A percentile compares a stretch with the other conserved stretches of the same genome.
These are phyloP conservation scores for Atrichornis clamosus DNA, from an alignment of 2,113 vertebrate species.

Conservation along the genomic window DNA sequence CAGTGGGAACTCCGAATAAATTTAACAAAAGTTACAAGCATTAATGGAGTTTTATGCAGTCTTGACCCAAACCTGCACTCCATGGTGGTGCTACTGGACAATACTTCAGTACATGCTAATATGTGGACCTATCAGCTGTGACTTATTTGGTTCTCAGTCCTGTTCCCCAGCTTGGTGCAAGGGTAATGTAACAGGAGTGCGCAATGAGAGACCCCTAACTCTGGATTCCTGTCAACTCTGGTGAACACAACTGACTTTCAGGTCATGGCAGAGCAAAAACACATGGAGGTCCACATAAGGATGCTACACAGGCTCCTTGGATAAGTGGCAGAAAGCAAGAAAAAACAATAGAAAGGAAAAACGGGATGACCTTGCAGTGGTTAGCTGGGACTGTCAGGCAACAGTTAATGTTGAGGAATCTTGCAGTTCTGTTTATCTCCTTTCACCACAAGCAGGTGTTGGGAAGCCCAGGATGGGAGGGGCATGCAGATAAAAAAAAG, in stretches of 20 bases:
- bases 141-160: neutral
- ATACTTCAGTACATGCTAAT: neutral
- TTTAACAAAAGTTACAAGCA: neutral
- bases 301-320: neutral
- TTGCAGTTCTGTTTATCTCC: conserved; percentile 13
- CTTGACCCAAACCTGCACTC: neutral
- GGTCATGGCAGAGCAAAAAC: neutral
- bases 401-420: conserved; percentile 13
- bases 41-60: neutral
- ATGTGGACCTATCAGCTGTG: neutral
- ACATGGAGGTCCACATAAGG: neutral
- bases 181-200: neutral
- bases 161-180: fast-evolving
- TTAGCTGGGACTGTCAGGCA: neutral
- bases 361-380: neutral
- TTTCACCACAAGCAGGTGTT: conserved; percentile 27
- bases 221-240: neutral
- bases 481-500: conserved; percentile 1
- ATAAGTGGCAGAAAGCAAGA: neutral
- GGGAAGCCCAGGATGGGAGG: conserved; percentile 32
- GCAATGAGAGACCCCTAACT: neutral
- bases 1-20: neutral
- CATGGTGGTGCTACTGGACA: neutral
- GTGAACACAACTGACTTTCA: neutral
- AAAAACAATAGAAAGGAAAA: neutral